Conservation (phyloP, 2,113 vertebrate genomes). For the Podarcis muralis region DNA sequence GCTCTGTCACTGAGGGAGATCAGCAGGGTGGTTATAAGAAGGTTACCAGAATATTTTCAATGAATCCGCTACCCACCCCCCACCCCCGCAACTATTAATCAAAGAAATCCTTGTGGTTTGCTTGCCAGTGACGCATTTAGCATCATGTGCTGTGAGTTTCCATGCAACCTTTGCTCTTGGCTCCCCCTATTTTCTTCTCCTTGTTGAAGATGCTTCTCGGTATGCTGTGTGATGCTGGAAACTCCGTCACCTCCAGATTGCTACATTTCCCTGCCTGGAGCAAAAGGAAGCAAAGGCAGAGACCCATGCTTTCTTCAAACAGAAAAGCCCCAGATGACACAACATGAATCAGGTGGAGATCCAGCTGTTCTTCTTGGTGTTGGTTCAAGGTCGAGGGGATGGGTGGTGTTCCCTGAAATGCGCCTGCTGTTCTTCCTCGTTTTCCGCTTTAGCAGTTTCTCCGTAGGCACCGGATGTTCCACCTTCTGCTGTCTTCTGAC, state of each 20-base stretch:
- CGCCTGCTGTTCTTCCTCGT: accelerated
- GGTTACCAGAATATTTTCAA: too few species aligned
- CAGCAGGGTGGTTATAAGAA: too few species aligned
- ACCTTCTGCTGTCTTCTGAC: not conserved
- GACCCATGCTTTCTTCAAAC: not conserved
- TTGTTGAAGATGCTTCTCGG: not conserved
- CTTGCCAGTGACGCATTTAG: too few species aligned
- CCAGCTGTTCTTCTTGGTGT: not conserved
- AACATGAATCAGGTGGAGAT: not conserved
- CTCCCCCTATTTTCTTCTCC: too few species aligned
- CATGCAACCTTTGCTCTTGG: too few species aligned
- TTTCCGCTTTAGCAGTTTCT: not conserved
- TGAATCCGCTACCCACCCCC: too few species aligned
- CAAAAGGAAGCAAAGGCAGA: not conserved
- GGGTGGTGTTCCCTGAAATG: too few species aligned
- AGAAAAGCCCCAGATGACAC: not conserved
- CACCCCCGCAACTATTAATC: too few species aligned
- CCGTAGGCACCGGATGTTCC: not conserved
- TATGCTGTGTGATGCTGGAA: not conserved
- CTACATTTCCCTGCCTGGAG: not conserved
- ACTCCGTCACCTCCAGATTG: not conserved
- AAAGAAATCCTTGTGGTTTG: too few species aligned
- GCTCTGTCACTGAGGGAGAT: too few species aligned
- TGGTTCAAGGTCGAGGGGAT: not conserved
- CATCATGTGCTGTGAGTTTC: too few species aligned